Evolutionary conservation across 2,888 invertebrate species (phyloP).

Genomic region (Mechanitis mazaeus): DNA sequence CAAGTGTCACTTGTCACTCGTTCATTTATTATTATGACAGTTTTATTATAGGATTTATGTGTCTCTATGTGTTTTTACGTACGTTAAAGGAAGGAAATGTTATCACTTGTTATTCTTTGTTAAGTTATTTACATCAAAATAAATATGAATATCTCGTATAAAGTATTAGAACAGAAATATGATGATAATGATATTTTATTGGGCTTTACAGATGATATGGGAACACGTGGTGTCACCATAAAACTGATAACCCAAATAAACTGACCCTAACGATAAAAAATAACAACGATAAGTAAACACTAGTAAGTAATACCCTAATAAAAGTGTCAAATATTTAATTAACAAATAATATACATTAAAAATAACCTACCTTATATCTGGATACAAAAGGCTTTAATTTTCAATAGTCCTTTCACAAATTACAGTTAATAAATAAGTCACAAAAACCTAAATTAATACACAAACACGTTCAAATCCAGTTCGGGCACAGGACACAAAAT

Average conservation of each 20-base stretch:
- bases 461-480: slow-evolving; percentile 60
- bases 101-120: too few species aligned
- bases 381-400: slow-evolving; percentile 38
- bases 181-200: slow-evolving; percentile 4
- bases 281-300: slow-evolving; percentile 8
- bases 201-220: slow-evolving; percentile 5
- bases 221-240: slow-evolving; percentile 16
- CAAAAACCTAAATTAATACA: slow-evolving; percentile 46
- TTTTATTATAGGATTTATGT: not conserved
- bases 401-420: slow-evolving; percentile 49
- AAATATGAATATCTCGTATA: not conserved
- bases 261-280: slow-evolving; percentile 23
- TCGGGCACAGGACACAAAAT: slow-evolving; percentile 54
- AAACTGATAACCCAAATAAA: slow-evolving; percentile 25
- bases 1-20: slow-evolving; percentile 31
- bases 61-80: not conserved
- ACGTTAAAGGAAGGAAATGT: not conserved
- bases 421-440: slow-evolving; percentile 37
- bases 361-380: slow-evolving; percentile 54
- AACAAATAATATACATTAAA: slow-evolving; percentile 15
- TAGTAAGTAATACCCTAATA: slow-evolving; percentile 13
- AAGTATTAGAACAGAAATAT: not conserved
- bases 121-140: not conserved
- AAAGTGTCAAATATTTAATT: not conserved
- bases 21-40: slow-evolving; percentile 32